phyloP scores from a whole-genome alignment of 1,140 invertebrate genomes.

The Drosophila carrolli region DNA sequence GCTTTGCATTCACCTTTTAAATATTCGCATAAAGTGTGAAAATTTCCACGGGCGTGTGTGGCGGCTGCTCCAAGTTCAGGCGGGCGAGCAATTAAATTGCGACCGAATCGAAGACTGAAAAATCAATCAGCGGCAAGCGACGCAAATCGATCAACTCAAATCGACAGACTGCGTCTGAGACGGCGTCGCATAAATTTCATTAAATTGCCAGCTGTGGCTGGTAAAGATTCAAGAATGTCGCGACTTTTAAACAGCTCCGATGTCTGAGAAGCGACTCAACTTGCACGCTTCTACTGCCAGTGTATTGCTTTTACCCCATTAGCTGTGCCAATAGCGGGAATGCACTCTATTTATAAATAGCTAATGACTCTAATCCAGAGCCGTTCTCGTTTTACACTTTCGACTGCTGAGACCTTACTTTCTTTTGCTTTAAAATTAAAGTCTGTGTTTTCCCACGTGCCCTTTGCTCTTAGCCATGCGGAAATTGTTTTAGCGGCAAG shows the following conservation, averaged over 20 bases:
- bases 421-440: constrained; percentile 7
- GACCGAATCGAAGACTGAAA: constrained; percentile 28
- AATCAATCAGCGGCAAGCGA: constrained; percentile 49
- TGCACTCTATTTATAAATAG: constrained; percentile 68
- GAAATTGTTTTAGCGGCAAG: constrained; percentile 67
- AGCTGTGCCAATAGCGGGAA: constrained; percentile 59
- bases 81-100: constrained; percentile 48
- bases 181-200: constrained; percentile 68
- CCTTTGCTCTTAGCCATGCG: constrained; percentile 37
- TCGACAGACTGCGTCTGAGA: constrained; percentile 26
- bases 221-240: constrained; percentile 64
- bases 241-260: constrained; percentile 40
- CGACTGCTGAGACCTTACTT: constrained; percentile 21
- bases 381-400: constrained; percentile 45
- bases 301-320: constrained; percentile 20
- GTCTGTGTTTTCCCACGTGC: constrained; percentile 27
- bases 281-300: constrained; percentile 17
- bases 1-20: constrained; percentile 30
- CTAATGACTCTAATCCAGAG: constrained; percentile 27
- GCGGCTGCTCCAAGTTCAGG: constrained; percentile 35
- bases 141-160: constrained; percentile 40
- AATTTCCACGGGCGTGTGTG: constrained; percentile 25
- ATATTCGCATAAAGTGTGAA: constrained; percentile 66
- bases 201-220: constrained; percentile 65
- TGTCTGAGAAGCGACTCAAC: constrained; percentile 25